These are phyloP conservation scores for Pharmacophagus antenor DNA, from an alignment of 2,888 invertebrate species.

Conservation along the genomic window DNA sequence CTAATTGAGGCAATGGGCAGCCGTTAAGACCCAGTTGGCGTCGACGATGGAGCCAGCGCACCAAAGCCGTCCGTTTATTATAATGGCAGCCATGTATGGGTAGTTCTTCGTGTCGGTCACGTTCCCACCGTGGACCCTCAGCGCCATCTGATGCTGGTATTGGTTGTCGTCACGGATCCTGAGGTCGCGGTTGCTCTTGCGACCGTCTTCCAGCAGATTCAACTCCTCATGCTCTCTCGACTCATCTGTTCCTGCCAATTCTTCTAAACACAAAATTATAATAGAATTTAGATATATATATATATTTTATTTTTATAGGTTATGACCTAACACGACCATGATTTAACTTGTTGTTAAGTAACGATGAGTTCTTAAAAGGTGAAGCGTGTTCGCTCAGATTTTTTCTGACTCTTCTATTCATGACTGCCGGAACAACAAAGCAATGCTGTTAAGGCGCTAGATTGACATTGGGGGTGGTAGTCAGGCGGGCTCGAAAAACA, in stretches of 20 bases:
- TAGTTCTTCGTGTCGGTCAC: slow-evolving; percentile 57
- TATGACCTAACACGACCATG: too few relatives aligned
- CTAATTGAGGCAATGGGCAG: slow-evolving; percentile 74
- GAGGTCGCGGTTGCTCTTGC: slow-evolving; percentile 39
- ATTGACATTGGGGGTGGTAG: too few relatives aligned
- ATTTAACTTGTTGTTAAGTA: too few relatives aligned
- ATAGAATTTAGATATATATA: too few relatives aligned
- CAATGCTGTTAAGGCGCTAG: too few relatives aligned
- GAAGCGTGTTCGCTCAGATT: too few relatives aligned
- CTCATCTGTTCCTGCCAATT: background rate
- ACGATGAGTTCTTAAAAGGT: too few relatives aligned
- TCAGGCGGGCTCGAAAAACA: too few relatives aligned
- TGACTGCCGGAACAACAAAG: too few relatives aligned
- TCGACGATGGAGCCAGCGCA: slow-evolving; percentile 71
- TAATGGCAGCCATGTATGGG: slow-evolving; percentile 69
- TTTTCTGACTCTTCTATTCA: too few relatives aligned
- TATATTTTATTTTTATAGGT: too few relatives aligned
- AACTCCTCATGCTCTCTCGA: background rate
- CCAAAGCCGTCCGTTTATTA: slow-evolving; percentile 69
- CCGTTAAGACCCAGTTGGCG: slow-evolving; percentile 68
- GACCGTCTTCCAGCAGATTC: slow-evolving; percentile 1
- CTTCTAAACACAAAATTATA: too few relatives aligned
- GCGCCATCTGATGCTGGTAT: slow-evolving; percentile 33
- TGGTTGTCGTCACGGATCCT: slow-evolving; percentile 48
- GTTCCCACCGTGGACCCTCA: slow-evolving; percentile 55